Evolutionary conservation across 2,888 invertebrate species (phyloP), one percentile per base, ranked within the genome.

Genomic region (Clostera curtula): DNA sequence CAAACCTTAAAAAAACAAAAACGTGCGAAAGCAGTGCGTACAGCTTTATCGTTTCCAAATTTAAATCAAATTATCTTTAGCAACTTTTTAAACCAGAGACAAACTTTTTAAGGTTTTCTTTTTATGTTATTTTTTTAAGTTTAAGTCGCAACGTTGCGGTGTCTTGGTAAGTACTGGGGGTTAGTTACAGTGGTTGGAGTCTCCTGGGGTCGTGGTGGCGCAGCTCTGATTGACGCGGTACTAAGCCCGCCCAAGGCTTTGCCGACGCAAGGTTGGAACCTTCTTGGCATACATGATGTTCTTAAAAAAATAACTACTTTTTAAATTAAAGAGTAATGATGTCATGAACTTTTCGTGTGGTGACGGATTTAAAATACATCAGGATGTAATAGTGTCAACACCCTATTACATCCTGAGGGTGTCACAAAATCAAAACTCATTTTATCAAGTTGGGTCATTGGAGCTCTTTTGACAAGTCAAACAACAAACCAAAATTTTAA

Each of bases 181-280:
- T 31, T 56, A 49, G 49, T 54, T 61, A 56, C 60, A 54, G 45
- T 53, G 29, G 31, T 27, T 37, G 42, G 21, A 54, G 29, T 29
- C 31, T 37, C 40, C 32, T 26, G 41, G 33, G 33, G 41, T 43
- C 54, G 57, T 54, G 40, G 43, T 39, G 15, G 40, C 37, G 34
- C 50, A 35, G 37, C 51, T 56, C 34, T 25, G 53, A 34, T 40
- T 43, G 48, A 33, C 67, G 63, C 67, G 67, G 57, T 46, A 66
- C 65, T 66, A 52, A 51, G 24, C 24, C 16, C 25, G 13, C 22
- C 40, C 50, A 51, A 45, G 55, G 49, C 36, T 51, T 35, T 31
- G 24, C 30, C 36, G 43, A 37, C n/a, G 48, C 51, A 55, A 51
- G 56, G 56, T 55, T 56, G 43, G 21, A 27, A 32, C 19, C 38